phyloP scores from a whole-genome alignment of 2,888 invertebrate species.

The Agrotis segetum region DNA sequence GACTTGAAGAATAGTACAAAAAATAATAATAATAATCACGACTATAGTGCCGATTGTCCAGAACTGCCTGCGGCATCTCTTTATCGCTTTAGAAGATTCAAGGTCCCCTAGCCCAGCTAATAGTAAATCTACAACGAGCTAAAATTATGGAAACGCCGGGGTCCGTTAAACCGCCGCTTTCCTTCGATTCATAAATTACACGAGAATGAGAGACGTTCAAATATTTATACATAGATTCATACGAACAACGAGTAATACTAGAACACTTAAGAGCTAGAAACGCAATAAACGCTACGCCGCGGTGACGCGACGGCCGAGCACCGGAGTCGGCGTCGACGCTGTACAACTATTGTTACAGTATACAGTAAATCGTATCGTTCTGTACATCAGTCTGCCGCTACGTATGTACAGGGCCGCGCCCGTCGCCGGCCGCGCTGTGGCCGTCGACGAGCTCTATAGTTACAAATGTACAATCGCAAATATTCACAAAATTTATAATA shows the following conservation, averaged over 20 bases:
- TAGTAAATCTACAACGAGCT: constrained; percentile 90
- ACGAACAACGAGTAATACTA: constrained; percentile 91
- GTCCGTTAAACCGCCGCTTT: constrained; percentile 80
- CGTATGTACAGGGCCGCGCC: constrained; percentile 81
- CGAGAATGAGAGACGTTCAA: constrained; percentile 90
- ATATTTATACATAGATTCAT: constrained; percentile 91
- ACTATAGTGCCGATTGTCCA: constrained; percentile 91
- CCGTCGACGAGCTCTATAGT: constrained; percentile 79
- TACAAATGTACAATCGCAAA: constrained; percentile 90
- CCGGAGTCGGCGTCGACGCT: constrained; percentile 84
- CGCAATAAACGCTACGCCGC: constrained; percentile 84
- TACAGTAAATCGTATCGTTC: constrained; percentile 81
- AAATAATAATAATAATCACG: constrained; percentile 87
- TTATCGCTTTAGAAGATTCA: constrained; percentile 87
- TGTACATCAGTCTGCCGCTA: constrained; percentile 89
- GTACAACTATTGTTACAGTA: constrained; percentile 86
- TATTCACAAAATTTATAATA: constrained; percentile 89
- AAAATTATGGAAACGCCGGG: constrained; percentile 86
- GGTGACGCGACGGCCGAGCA: constrained; percentile 85
- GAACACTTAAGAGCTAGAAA: constrained; percentile 88
- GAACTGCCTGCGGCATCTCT: constrained; percentile 89
- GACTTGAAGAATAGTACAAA: constrained; percentile 88
- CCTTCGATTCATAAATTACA: constrained; percentile 90
- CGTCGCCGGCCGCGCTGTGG: constrained; percentile 53
- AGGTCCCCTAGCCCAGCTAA: constrained; percentile 91